These are phyloP conservation scores for Ciona savignyi DNA, from an alignment of 23 tunicate species.

Conservation along the genomic window DNA sequence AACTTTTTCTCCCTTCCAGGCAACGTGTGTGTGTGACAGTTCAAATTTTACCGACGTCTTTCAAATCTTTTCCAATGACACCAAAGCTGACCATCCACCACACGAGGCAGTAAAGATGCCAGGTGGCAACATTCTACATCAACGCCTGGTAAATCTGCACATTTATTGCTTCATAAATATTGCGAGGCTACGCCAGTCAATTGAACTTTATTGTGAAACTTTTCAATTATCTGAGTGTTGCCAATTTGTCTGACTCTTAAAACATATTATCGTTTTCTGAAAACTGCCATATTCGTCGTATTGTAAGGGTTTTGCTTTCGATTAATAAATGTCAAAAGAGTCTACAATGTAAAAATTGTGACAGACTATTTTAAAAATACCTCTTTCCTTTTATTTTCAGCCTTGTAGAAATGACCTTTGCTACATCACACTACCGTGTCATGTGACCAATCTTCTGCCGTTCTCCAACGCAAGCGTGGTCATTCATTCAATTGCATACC, in stretches of 20 bases:
- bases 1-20: neutral
- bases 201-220: too few species aligned
- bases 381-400: too few species aligned
- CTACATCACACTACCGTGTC: neutral
- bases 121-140: neutral
- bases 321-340: too few species aligned
- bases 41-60: neutral
- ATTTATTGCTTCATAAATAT: neutral
- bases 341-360: too few species aligned
- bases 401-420: neutral
- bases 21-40: neutral
- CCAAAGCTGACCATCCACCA: neutral
- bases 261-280: too few species aligned
- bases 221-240: too few species aligned
- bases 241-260: too few species aligned
- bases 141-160: neutral
- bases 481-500: conserved; percentile 8
- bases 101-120: neutral
- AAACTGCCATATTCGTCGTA: too few species aligned
- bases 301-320: too few species aligned
- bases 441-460: neutral
- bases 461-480: neutral
- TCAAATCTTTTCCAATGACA: neutral
- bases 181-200: too few species aligned
- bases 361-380: too few species aligned